Conservation (phyloP, 2,888 invertebrate genomes). For the Drosophila mulleri region DNA sequence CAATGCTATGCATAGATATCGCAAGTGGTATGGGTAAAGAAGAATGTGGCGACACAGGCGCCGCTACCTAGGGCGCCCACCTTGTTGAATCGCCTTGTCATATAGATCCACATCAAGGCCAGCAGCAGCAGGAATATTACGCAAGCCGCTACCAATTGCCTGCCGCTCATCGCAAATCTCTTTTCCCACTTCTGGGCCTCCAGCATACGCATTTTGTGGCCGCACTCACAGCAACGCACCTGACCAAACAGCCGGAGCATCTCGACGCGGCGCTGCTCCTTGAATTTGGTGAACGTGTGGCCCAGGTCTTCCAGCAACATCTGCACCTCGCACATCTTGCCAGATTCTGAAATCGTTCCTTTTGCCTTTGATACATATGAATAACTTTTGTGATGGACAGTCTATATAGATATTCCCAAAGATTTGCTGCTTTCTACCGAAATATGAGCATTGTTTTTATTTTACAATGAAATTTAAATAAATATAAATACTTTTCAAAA, state of each 20-base stretch:
- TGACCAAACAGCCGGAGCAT: constrained; percentile 47
- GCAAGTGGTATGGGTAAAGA: constrained; percentile 60
- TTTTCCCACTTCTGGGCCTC: neutral
- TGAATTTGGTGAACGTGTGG: constrained; percentile 50
- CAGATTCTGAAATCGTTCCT: neutral
- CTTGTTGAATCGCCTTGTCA: constrained; percentile 55
- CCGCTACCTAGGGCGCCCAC: constrained; percentile 54
- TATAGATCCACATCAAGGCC: constrained; percentile 30
- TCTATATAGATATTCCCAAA: neutral
- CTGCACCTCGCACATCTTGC: constrained; percentile 59
- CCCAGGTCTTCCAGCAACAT: constrained; percentile 49
- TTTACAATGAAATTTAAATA: neutral
- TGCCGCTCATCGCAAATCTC: accelerated
- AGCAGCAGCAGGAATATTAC: constrained; percentile 44
- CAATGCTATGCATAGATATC: constrained; percentile 9
- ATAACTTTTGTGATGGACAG: neutral
- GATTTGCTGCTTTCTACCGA: neutral
- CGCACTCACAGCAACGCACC: constrained; percentile 64
- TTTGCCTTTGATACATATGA: neutral
- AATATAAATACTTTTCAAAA: neutral
- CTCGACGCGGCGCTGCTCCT: constrained; percentile 37
- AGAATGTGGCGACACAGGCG: constrained; percentile 52
- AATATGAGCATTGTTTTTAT: neutral
- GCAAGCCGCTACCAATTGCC: constrained; percentile 7
- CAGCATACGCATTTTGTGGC: constrained; percentile 48